Conservation (phyloP, 2,797 vertebrate genomes). For the Pteronotus mesoamericanus region DNA sequence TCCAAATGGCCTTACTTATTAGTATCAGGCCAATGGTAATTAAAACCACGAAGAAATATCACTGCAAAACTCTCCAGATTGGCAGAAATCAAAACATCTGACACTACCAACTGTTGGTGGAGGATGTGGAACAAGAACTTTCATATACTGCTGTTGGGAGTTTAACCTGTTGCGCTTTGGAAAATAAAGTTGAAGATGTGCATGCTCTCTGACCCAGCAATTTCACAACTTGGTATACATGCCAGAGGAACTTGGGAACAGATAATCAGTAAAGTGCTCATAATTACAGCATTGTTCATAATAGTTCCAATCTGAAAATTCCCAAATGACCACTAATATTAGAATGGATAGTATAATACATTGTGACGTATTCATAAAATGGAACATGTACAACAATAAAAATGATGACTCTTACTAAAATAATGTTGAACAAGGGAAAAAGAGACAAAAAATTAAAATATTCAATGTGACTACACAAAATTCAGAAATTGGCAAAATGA, state of each 20-base stretch:
- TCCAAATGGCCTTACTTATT: neutral
- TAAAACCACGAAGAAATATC: neutral
- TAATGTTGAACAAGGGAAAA: neutral
- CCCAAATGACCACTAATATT: neutral
- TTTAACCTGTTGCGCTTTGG: neutral
- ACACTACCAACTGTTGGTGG: neutral
- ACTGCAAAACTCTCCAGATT: neutral
- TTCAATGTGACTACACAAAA: neutral
- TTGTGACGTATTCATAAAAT: neutral
- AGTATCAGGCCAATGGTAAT: neutral
- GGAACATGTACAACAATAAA: neutral
- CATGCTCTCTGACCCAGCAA: neutral
- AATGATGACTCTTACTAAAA: neutral
- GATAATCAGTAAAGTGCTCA: neutral
- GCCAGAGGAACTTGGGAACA: neutral
- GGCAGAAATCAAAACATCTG: constrained; percentile 10
- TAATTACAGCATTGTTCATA: neutral
- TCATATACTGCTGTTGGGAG: neutral
- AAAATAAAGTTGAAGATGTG: constrained; percentile 25
- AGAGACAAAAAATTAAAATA: constrained; percentile 12
- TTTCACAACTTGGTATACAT: neutral
- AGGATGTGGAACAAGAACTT: neutral
- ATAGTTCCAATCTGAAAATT: neutral
- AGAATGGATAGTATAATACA: neutral
- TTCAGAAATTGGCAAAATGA: neutral